Evolutionary conservation across 2,888 invertebrate species (phyloP).

Genomic region (Eueremaeus valkanovi): DNA sequence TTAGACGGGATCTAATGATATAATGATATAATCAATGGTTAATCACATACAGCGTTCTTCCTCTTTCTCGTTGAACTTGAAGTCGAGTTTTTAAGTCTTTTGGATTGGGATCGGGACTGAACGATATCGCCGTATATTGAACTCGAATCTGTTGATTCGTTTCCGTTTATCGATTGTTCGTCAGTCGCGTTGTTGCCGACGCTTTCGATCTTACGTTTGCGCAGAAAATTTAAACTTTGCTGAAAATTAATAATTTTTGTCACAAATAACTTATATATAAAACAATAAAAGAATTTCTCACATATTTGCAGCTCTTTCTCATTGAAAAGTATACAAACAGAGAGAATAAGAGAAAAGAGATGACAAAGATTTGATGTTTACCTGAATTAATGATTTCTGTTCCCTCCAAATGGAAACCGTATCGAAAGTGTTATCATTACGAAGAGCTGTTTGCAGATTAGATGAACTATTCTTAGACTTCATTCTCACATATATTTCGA

Average conservation of each 20-base stretch:
- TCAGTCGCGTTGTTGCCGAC: constrained; percentile 23
- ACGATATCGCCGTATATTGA: constrained; percentile 42
- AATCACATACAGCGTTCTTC: constrained; percentile 10
- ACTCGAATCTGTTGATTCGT: constrained; percentile 45
- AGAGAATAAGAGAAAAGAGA: too few species aligned
- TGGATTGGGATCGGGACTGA: not conserved
- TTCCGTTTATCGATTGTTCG: constrained; percentile 22
- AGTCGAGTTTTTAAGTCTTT: constrained; percentile 8
- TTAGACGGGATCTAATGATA: too few species aligned
- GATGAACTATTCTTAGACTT: constrained; percentile 21
- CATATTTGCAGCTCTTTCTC: not conserved
- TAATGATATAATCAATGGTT: not conserved
- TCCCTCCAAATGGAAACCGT: constrained; percentile 35
- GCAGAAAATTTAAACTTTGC: constrained; percentile 29
- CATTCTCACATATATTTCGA: not conserved
- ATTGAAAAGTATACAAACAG: not conserved
- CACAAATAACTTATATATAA: not conserved
- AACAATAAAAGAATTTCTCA: not conserved
- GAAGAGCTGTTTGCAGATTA: not conserved
- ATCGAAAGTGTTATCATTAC: constrained; percentile 20
- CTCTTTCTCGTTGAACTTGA: not conserved
- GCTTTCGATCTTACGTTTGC: constrained; percentile 28
- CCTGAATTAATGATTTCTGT: constrained; percentile 37
- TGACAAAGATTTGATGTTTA: too few species aligned
- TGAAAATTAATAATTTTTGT: not conserved